phyloP scores from a whole-genome alignment of 2,888 invertebrate genomes.

The Danaus chrysippus region DNA sequence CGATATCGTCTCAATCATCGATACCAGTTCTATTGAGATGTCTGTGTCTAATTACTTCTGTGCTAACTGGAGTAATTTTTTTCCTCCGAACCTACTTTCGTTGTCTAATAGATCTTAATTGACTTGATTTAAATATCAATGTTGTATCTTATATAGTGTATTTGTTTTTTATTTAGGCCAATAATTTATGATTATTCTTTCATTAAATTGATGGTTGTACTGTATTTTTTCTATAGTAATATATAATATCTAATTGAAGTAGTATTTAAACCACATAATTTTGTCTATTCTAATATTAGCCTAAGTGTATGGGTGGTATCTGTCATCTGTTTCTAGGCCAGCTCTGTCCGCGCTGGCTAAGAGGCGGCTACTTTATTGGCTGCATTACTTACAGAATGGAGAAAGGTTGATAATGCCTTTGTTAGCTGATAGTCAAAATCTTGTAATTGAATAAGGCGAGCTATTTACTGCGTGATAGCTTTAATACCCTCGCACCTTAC shows the following conservation, averaged over 20 bases:
- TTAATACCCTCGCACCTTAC: too few species aligned
- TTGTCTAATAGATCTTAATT: too few species aligned
- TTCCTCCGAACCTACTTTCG: too few species aligned
- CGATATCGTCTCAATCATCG: background rate
- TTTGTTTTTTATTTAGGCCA: too few species aligned
- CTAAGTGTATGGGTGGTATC: background rate
- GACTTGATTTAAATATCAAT: too few species aligned
- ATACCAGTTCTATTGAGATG: background rate
- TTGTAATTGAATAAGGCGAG: background rate
- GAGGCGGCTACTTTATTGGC: constrained; percentile 25
- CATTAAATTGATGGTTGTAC: too few species aligned
- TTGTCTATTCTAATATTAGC: background rate
- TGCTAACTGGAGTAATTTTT: background rate
- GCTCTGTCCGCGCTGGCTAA: constrained; percentile 22
- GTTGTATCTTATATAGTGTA: too few species aligned
- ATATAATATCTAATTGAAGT: background rate
- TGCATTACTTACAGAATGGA: constrained; percentile 21
- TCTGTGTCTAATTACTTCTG: constrained; percentile 4
- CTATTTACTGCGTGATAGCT: background rate
- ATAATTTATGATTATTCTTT: too few species aligned
- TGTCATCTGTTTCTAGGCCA: constrained; percentile 25
- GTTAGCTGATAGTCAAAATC: constrained; percentile 4
- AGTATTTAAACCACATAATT: background rate
- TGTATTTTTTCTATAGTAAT: too few species aligned
- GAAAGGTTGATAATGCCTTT: constrained; percentile 10